Base-by-base conservation (phyloP, 2,797 vertebrate genomes). In the Alauda arvensis region DNA sequence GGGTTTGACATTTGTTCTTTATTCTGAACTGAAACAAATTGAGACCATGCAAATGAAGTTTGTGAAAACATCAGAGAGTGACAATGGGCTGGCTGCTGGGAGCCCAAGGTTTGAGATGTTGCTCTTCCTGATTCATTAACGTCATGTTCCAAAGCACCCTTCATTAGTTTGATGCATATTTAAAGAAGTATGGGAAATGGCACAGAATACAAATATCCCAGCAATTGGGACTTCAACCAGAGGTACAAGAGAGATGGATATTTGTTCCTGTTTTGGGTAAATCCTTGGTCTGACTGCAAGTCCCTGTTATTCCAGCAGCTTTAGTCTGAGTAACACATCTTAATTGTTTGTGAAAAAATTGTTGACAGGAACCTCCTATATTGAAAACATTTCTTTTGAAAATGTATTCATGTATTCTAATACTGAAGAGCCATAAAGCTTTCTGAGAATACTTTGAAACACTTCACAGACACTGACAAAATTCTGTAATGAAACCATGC, bases 51-150 rank as follows among this genome's bases (percentile, higher is more conserved):
- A 94, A 92, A 92, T 88, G n/a, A 88, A 68, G 78, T 88, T 90
- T 77, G 79, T 87, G 88, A 80, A 82, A 91, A 91, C 87, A 91
- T 77, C 72, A 87, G 84, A 71, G 33, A 4, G 10, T 70, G 88
- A 61, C 72, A 71, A 17, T 49, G 55, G 65, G 61, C 61, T 86
- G 74, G 76, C 91, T 92, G 69, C 69, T 87, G 86, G 63, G 84
- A 91, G 69, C 70, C 62, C 1, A 16, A 23, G 57, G 42, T 86
- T 82, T 1, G 11, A 76, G 65, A 76, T 67, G n/a, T 21, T 91
- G 48, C 61, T 84, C 57, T 53, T 84, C 61, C 55, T 21, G 31
- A 86, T 82, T 70, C 3, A 1, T 84, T 84, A 77, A 61, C 2
- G 1, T 84, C 68, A 60, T 67, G 68, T 80, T 93, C 65, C 86